Evolutionary conservation across 2,797 vertebrate genomes (phyloP).

Genomic region (Rhyacichthys aspro): DNA sequence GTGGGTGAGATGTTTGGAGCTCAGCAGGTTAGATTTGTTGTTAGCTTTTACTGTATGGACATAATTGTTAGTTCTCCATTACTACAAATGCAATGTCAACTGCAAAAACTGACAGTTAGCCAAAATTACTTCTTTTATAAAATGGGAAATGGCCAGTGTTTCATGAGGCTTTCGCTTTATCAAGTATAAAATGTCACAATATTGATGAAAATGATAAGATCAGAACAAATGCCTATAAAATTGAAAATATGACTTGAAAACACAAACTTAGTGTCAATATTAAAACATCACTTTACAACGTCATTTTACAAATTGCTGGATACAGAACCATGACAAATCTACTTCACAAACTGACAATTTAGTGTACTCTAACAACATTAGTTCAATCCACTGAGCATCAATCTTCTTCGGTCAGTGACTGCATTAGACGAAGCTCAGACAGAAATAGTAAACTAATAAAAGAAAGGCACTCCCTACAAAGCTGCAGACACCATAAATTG

Average conservation of each 20-base stretch:
- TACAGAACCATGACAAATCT: neutral
- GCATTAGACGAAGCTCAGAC: constrained; percentile 3
- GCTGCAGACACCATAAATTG: neutral
- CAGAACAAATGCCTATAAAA: neutral
- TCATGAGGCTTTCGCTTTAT: neutral
- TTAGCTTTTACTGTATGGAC: no score
- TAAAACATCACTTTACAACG: no score
- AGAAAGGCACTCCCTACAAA: neutral
- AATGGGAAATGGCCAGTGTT: neutral
- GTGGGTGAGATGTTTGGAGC: no score
- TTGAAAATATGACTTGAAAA: no score
- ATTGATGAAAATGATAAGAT: neutral
- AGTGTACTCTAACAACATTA: neutral
- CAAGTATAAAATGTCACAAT: neutral
- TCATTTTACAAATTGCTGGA: no score
- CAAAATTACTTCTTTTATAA: no score
- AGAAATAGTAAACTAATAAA: constrained; percentile 14
- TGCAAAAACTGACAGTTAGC: no score
- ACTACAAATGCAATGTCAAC: no score
- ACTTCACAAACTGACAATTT: constrained; percentile 3
- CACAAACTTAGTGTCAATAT: no score
- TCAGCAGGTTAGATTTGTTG: no score
- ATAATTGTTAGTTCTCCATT: no score
- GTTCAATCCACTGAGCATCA: neutral
- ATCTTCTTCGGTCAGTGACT: neutral